Percentiles rank a stretch among this genome's conserved stretches.
Conservation (phyloP, 1,140 invertebrate genomes). For the Metaphire vulgaris region DNA sequence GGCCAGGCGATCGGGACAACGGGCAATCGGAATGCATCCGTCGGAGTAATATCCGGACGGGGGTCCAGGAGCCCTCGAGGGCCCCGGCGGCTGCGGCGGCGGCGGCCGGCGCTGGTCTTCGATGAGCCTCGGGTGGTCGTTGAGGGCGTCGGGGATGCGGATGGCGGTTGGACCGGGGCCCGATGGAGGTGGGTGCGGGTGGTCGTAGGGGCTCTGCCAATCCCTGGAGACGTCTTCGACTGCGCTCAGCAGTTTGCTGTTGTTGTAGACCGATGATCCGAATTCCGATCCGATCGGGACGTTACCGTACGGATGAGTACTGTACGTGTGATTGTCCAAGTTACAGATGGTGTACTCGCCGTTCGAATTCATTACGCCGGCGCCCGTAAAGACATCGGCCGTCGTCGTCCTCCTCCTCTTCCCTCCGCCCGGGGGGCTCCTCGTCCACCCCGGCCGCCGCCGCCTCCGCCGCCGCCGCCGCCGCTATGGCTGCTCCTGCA, state of each 20-base stretch:
- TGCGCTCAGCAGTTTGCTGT: not conserved
- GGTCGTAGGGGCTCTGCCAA: not conserved
- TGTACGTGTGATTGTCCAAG: not conserved
- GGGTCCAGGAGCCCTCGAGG: too few relatives aligned
- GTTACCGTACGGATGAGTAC: not conserved
- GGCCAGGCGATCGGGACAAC: not conserved
- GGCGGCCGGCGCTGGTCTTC: not conserved
- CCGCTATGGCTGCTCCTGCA: not conserved
- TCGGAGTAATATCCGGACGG: not conserved
- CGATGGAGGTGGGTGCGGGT: not conserved
- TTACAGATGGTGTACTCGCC: not conserved
- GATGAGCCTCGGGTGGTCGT: not conserved
- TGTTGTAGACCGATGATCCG: not conserved
- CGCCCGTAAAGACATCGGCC: too few relatives aligned
- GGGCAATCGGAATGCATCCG: not conserved
- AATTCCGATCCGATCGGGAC: not conserved
- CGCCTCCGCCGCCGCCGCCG: not conserved
- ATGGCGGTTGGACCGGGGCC: not conserved
- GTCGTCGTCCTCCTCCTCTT: too few relatives aligned
- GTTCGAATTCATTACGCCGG: not conserved
- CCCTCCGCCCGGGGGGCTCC: too few relatives aligned
- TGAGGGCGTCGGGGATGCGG: not conserved
- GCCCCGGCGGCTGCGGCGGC: not conserved
- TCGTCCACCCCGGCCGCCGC: too few relatives aligned
- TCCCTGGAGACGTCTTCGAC: not conserved